Percentiles rank a stretch among this genome's conserved stretches.
These are phyloP conservation scores for Mirza zaza DNA, from an alignment of 2,113 vertebrate species.

Conservation along the genomic window DNA sequence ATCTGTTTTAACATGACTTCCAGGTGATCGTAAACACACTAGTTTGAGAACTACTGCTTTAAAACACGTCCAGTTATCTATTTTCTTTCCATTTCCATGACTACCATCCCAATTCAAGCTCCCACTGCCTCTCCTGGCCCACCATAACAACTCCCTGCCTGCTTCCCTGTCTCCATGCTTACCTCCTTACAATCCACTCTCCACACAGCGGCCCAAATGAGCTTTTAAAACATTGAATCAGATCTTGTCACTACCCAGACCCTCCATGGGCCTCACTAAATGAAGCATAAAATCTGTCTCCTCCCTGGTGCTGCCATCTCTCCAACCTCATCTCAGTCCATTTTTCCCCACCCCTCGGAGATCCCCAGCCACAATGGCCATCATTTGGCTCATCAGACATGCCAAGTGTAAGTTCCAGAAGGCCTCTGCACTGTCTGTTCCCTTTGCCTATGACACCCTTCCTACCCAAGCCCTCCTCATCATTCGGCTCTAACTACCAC, in stretches of 20 bases:
- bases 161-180: not conserved
- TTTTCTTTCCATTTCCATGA: not conserved
- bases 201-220: not conserved
- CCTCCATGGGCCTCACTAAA: not conserved
- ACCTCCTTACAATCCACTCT: not conserved
- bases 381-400: not conserved
- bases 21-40: no score
- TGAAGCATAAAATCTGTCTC: not conserved
- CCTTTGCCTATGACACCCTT: no score
- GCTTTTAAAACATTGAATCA: not conserved
- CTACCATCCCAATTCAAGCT: not conserved
- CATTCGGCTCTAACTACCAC: not conserved
- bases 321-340: not conserved
- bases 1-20: not conserved
- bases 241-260: not conserved
- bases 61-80: not conserved
- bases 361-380: not conserved
- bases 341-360: no score
- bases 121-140: not conserved
- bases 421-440: no score
- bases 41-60: not conserved
- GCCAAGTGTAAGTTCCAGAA: not conserved
- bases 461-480: not conserved
- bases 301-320: not conserved
- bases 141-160: not conserved